Conservation (phyloP, 2,113 vertebrate genomes). For the Actinemys pallida region DNA sequence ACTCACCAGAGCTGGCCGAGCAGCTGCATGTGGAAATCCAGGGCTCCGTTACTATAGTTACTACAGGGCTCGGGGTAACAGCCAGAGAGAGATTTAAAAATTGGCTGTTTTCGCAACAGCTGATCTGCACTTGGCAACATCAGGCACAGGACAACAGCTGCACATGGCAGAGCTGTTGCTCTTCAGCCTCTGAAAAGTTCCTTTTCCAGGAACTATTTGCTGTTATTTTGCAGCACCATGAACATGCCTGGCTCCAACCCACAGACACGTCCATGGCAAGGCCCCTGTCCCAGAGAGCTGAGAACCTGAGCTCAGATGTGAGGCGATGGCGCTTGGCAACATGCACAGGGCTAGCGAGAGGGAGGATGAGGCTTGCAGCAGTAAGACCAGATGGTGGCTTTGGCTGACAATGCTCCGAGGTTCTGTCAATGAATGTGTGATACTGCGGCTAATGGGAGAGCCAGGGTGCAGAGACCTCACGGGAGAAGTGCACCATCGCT, state of each 20-base stretch:
- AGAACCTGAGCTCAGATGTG: fast-evolving
- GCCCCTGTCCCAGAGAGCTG: not conserved
- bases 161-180: not conserved
- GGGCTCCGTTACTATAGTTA: conserved; percentile 77
- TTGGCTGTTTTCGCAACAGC: conserved; percentile 65
- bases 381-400: no score
- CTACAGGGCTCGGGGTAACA: conserved; percentile 55
- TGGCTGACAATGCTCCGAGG: no score
- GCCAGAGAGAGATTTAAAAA: conserved; percentile 53
- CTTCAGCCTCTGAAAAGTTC: not conserved
- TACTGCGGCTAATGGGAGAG: not conserved
- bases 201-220: not conserved
- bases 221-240: fast-evolving
- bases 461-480: not conserved
- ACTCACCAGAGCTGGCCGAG: conserved; percentile 32
- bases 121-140: conserved; percentile 57
- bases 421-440: not conserved
- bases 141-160: conserved; percentile 24
- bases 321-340: no score
- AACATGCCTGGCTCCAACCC: not conserved
- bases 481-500: fast-evolving
- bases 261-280: not conserved
- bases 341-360: not conserved
- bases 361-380: not conserved
- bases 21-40: conserved; percentile 29